Percentiles rank a stretch among this genome's conserved stretches.
Conservation (phyloP, 2,888 invertebrate genomes). For the Gari tellinella region DNA sequence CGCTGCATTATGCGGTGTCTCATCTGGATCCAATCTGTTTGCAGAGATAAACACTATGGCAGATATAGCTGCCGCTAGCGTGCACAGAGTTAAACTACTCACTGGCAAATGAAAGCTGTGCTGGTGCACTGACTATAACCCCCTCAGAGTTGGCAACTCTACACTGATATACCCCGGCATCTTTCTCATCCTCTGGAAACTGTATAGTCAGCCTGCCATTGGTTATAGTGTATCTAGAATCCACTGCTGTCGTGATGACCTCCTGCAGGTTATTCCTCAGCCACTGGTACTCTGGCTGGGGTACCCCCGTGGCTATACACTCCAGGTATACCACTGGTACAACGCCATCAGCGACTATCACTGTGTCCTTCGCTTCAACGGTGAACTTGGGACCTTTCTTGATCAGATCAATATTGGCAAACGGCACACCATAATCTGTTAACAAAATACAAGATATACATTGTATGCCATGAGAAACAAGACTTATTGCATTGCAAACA, state of each 20-base stretch:
- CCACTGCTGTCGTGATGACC: constrained; percentile 9
- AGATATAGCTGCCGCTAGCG: too few relatives aligned
- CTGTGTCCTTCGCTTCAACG: constrained; percentile 54
- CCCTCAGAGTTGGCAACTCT: constrained; percentile 75
- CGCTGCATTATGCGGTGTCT: too few relatives aligned
- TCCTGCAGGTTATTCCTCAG: constrained; percentile 23
- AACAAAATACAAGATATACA: constrained; percentile 2
- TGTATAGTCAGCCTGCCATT: constrained; percentile 79
- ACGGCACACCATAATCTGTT: constrained; percentile 64
- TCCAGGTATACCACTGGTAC: constrained; percentile 56
- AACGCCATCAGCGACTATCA: constrained; percentile 46
- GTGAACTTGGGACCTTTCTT: constrained; percentile 62
- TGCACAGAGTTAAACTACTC: constrained; percentile 41
- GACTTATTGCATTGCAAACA: too few relatives aligned
- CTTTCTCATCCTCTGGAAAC: constrained; percentile 63
- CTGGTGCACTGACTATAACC: constrained; percentile 66
- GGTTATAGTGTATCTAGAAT: constrained; percentile 71
- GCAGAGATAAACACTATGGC: too few relatives aligned
- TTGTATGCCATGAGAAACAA: too few relatives aligned
- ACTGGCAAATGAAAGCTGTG: constrained; percentile 79
- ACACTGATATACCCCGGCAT: constrained; percentile 80
- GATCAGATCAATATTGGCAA: constrained; percentile 38
- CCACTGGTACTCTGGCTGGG: constrained; percentile 73
- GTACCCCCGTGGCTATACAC: constrained; percentile 68
- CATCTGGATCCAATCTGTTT: too few relatives aligned